Percentiles rank a stretch among this genome's conserved stretches.
Evolutionary conservation across 1,140 invertebrate genomes (phyloP).

Genomic region (Heterodera schachtii): DNA sequence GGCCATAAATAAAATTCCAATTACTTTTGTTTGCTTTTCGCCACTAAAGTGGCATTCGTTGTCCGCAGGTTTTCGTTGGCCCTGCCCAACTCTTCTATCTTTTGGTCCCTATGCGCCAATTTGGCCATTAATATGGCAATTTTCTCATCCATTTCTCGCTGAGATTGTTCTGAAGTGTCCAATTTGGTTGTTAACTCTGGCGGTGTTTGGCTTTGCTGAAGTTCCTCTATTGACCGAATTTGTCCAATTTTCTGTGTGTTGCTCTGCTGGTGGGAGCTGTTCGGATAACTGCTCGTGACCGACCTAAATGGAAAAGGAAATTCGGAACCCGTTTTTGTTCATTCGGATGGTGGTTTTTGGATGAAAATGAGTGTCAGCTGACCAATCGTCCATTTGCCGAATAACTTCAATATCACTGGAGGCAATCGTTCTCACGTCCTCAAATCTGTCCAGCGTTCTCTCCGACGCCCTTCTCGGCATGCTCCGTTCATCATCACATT

Average conservation of each 20-base stretch:
- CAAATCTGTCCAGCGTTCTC: conserved; percentile 31
- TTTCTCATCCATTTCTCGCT: conserved; percentile 28
- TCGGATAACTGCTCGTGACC: conserved; percentile 51
- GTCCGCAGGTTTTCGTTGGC: conserved; percentile 45
- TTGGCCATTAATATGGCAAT: conserved; percentile 43
- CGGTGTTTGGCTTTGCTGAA: neutral
- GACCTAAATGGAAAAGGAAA: conserved; percentile 45
- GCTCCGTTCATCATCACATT: conserved; percentile 20
- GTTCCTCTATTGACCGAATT: conserved; percentile 11
- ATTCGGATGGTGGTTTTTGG: too few relatives aligned
- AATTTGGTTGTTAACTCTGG: neutral
- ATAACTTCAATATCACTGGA: conserved; percentile 57
- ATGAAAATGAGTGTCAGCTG: neutral
- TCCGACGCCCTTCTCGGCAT: conserved; percentile 13
- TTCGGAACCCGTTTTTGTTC: too few relatives aligned
- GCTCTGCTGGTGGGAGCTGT: conserved; percentile 10
- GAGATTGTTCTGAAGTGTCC: neutral
- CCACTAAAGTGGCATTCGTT: conserved; percentile 44
- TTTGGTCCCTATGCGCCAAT: conserved; percentile 48
- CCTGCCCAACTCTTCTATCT: conserved; percentile 48
- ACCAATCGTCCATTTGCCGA: conserved; percentile 54
- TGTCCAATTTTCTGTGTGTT: conserved; percentile 2
- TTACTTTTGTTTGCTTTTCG: conserved; percentile 53
- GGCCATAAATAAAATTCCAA: neutral
- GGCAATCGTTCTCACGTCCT: conserved; percentile 49